Conservation (phyloP, 2,888 invertebrate species). For the Stenolophus ochropezus region DNA sequence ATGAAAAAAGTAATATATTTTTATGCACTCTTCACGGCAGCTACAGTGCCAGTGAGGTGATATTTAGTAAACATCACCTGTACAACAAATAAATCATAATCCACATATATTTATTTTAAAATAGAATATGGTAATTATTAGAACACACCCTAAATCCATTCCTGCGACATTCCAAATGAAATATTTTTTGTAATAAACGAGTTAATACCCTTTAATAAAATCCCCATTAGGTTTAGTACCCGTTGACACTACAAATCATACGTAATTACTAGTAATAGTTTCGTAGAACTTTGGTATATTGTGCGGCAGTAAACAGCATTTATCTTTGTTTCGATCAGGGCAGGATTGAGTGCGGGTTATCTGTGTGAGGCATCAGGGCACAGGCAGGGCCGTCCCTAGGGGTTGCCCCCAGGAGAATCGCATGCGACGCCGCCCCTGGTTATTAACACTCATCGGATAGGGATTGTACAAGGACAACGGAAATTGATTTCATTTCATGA, state of each 20-base stretch:
- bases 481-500: background rate
- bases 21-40: too few relatives aligned
- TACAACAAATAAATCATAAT: too few relatives aligned
- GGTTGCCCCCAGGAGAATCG: slow-evolving; percentile 41
- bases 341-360: slow-evolving; percentile 53
- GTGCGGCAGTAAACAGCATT: background rate
- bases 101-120: too few relatives aligned
- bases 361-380: slow-evolving; percentile 57
- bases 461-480: slow-evolving; percentile 1
- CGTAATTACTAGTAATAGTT: background rate
- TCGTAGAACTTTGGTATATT: background rate
- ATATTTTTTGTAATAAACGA: background rate
- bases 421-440: slow-evolving; percentile 53
- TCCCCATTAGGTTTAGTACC: background rate
- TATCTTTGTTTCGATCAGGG: slow-evolving; percentile 11
- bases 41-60: too few relatives aligned
- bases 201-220: background rate
- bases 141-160: too few relatives aligned
- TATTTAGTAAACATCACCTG: too few relatives aligned
- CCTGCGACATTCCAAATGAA: background rate
- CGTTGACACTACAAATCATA: background rate
- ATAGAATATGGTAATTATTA: too few relatives aligned
- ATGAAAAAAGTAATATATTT: too few relatives aligned
- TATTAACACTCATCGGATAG: slow-evolving; percentile 50
- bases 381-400: slow-evolving; percentile 49